phyloP scores from a whole-genome alignment of 2,888 invertebrate genomes.

The Aphidoletes aphidimyza region DNA sequence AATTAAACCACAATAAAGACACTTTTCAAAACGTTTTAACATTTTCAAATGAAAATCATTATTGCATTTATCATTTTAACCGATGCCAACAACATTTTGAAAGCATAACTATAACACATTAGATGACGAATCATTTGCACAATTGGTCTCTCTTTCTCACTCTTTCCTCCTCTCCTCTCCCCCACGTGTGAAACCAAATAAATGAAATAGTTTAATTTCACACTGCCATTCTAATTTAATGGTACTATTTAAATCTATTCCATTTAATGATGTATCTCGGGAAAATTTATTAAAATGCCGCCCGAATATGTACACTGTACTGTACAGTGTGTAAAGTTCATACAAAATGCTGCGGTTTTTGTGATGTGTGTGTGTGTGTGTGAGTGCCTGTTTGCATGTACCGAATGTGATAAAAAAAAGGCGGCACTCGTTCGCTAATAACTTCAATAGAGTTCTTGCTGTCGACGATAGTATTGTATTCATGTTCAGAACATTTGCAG shows the following conservation, averaged over 20 bases:
- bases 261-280: background rate
- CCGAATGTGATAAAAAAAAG: background rate
- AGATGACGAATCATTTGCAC: background rate
- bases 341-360: background rate
- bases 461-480: conserved; percentile 1
- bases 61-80: no score
- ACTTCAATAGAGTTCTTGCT: background rate
- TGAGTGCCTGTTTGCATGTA: no score
- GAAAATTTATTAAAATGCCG: background rate
- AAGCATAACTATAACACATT: background rate
- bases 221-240: conserved; percentile 22
- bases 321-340: background rate
- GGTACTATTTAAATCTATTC: conserved; percentile 5
- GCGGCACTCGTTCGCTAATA: background rate
- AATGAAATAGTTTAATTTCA: background rate
- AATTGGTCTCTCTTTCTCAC: background rate
- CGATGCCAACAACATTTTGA: background rate
- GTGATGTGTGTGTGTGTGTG: no score
- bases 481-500: conserved; percentile 16
- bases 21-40: no score
- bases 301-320: background rate
- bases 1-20: no score
- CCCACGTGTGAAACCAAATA: background rate
- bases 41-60: no score
- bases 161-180: background rate